These are phyloP conservation scores for Drosophila lutescens DNA, from an alignment of 2,888 invertebrate genomes.

Conservation along the genomic window DNA sequence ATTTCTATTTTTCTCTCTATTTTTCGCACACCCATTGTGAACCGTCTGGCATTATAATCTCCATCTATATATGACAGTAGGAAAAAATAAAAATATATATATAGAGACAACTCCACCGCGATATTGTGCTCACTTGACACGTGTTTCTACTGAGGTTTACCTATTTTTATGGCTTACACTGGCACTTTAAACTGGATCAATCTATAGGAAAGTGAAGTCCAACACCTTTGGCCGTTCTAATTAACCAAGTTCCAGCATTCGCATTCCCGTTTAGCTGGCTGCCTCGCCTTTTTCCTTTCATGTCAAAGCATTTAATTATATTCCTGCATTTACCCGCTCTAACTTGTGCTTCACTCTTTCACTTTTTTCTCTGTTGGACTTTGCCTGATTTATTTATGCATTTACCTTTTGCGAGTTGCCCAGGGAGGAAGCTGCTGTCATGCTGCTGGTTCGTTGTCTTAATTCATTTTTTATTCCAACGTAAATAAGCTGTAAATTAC, in stretches of 20 bases:
- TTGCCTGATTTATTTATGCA: constrained; percentile 64
- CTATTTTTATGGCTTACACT: background rate
- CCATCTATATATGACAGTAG: constrained; percentile 34
- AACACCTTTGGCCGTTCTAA: constrained; percentile 43
- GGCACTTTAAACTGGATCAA: background rate
- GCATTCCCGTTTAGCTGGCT: constrained; percentile 44
- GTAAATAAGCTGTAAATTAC: constrained; percentile 79
- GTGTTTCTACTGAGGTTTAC: constrained; percentile 17
- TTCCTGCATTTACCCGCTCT: constrained; percentile 35
- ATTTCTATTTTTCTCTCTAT: constrained; percentile 19
- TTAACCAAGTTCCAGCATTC: constrained; percentile 34
- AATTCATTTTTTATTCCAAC: constrained; percentile 74
- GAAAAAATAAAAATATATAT: background rate
- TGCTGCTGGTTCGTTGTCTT: constrained; percentile 56
- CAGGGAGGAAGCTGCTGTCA: constrained; percentile 30
- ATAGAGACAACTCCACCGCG: constrained; percentile 26
- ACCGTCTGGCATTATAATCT: constrained; percentile 58
- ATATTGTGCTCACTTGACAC: constrained; percentile 37
- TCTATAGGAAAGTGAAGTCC: background rate
- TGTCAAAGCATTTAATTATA: constrained; percentile 76
- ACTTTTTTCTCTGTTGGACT: constrained; percentile 24
- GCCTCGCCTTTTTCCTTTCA: constrained; percentile 41
- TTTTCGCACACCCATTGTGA: constrained; percentile 40
- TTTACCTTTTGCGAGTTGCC: constrained; percentile 32
- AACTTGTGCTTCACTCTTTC: constrained; percentile 31